Base-by-base conservation (phyloP, 2,888 invertebrate genomes). In the Leptothorax acervorum region DNA sequence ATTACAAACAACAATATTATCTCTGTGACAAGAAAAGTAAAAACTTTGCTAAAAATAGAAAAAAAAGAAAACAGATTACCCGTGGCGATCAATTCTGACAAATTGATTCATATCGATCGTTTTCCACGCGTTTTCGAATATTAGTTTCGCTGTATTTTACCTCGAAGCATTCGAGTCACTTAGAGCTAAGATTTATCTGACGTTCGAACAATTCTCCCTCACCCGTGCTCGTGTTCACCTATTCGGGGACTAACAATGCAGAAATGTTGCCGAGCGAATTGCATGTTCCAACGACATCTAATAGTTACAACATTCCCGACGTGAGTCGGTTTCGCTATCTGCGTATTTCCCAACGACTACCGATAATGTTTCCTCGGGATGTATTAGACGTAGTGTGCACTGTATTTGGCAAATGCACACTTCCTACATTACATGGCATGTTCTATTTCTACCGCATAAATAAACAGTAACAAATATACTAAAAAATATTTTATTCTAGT, bases 221-320 rank as follows among this genome's bases (percentile, higher is more conserved):
- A 48, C 66, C 48, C 45, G 48, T 42, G 48, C 73, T 81, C 78
- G 55, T 74, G 66, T 70, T 82, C 63, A 65, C 28, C 35, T 53
- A 82, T 85, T 81, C 60, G 82, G 66, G 81, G 78, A 51, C 81
- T 85, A 85, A 85, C 84, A 88, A 83, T 86, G 73, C 70, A 23
- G 65, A 53, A 45, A 75, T 62, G 74, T 88, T 88, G 82, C 85
- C 82, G 81, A 82, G 85, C 83, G 86, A 89, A 89, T 83, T 82
- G 74, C 81, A 85, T 66, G 83, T 86, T 71, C 39, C 60, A 83
- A 86, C 83, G 82, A 89, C 70, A 82, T 73, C 81, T 63, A 81
- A 87, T 88, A 81, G 88, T 88, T 87, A 82, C 86, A 86, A 79
- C 84, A 86, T 88, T 85, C 84, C 82, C 87, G 82, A 84, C 83